Base-by-base conservation (phyloP, 2,888 invertebrate genomes). In the Melanostoma scalare region DNA sequence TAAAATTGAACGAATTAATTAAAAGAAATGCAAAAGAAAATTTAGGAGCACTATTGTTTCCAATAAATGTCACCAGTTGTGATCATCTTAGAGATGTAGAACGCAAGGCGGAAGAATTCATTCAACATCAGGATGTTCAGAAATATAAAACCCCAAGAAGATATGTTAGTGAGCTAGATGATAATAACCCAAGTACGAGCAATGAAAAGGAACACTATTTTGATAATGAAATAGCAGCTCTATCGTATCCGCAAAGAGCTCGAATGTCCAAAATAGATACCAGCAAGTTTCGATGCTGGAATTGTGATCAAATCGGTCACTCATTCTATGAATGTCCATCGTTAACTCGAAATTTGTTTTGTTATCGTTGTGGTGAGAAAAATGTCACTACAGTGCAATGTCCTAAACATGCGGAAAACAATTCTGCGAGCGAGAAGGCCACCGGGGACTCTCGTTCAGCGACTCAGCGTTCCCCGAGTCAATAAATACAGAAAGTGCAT, bases 351-450 rank as follows among this genome's bases (percentile, higher is more conserved):
- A 56, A 56, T 3, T 30, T 58, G 3, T 58, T 58, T 31, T 58
- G 31, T 3, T 58, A 10, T 9, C 38, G 56, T 2, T 56, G 56
- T 20, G 40, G 56, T 3, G 56, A 58, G 30, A 56, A 56, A 4
- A 40, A 42, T 9, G 10, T 56, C 4, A 5, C 56, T 10, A 56
- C 56, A 30, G 38, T 40, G 3, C 36, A 42, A 8, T 42, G 56
- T 30, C 36, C 20, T 9, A 58, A 58, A 4, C 56, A 58, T 40
- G 38, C 30, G 40, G 31, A 40, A 58, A 58, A 58, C 56, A 58
- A 40, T 38, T 8, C 4, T n/a, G 56, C 30, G 56, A 42, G 56
- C 56, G 56, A 58, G 42, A 58, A 40, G 56, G 56, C 56, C 42
- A 40, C 56, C 40, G 40, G 56, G 56, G 42, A 58, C 40, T 58